Conservation (phyloP, 2,888 invertebrate species). For the Dicycla oo region DNA sequence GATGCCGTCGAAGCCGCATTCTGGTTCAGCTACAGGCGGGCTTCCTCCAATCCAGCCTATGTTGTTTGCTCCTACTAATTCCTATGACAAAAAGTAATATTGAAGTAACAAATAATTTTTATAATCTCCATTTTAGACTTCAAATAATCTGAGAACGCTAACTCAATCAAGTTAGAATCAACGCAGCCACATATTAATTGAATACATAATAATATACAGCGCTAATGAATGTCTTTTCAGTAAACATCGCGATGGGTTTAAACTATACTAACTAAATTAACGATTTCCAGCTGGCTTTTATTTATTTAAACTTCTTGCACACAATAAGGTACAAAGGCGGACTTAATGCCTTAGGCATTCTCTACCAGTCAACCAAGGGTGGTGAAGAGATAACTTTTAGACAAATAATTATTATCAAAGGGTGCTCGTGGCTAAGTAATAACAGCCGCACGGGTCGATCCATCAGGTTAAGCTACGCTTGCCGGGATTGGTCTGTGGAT, state of each 20-base stretch:
- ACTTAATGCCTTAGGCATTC: too few species aligned
- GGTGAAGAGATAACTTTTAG: too few species aligned
- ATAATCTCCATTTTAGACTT: neutral
- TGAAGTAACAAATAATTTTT: neutral
- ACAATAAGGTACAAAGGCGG: too few species aligned
- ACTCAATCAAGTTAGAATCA: neutral
- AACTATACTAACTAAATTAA: neutral
- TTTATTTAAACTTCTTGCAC: too few species aligned
- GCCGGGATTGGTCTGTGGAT: too few species aligned
- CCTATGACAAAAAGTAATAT: slow-evolving; percentile 72
- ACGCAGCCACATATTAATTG: too few species aligned
- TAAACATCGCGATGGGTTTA: neutral
- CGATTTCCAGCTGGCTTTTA: too few species aligned
- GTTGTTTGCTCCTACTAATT: slow-evolving; percentile 91
- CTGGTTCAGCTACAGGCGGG: slow-evolving; percentile 94
- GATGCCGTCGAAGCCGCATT: slow-evolving; percentile 95
- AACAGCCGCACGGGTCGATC: too few species aligned
- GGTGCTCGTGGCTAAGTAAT: too few species aligned
- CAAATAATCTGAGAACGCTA: neutral
- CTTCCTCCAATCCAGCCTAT: slow-evolving; percentile 95
- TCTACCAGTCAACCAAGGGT: too few species aligned
- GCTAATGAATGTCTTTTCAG: neutral
- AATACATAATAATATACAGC: neutral
- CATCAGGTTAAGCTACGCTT: too few species aligned
- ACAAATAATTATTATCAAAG: neutral